phyloP scores from a whole-genome alignment of 1,140 invertebrate genomes.

The Chymomyza costata region DNA sequence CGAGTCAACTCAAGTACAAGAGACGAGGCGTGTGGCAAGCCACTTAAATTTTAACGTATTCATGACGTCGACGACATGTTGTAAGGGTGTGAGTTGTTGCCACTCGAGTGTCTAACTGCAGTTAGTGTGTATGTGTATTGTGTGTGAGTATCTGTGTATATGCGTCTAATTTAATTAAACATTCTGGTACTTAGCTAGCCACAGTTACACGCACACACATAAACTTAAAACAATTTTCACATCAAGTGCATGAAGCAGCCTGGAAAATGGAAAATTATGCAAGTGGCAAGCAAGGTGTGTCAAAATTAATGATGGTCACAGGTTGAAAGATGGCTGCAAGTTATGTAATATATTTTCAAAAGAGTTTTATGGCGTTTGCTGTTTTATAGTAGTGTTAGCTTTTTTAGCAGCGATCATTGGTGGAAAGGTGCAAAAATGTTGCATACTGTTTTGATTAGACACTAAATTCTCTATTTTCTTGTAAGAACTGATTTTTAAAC shows the following conservation, averaged over 20 bases:
- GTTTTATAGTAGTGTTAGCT: no score
- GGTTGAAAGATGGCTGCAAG: no score
- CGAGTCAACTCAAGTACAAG: constrained; percentile 16
- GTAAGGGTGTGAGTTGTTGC: no score
- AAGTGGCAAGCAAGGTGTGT: neutral
- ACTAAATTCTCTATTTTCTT: no score
- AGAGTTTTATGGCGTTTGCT: no score
- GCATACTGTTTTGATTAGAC: no score
- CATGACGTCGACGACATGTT: constrained; percentile 36
- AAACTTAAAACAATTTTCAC: constrained; percentile 56
- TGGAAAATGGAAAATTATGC: no score
- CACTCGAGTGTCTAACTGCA: neutral
- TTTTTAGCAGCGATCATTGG: no score
- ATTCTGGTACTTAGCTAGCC: constrained; percentile 56
- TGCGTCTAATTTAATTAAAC: constrained; percentile 66
- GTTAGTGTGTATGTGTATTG: constrained; percentile 5
- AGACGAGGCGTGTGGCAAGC: constrained; percentile 62
- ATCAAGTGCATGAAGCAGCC: constrained; percentile 45
- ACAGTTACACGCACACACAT: constrained; percentile 39
- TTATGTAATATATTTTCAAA: no score
- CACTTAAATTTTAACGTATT: constrained; percentile 72
- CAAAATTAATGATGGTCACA: neutral
- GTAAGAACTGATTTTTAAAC: no score
- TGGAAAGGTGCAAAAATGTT: no score
- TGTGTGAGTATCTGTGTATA: constrained; percentile 12